Percentiles rank a stretch among this genome's conserved stretches.
phyloP scores from a whole-genome alignment of 1,140 invertebrate species.

The Ephestia elutella region DNA sequence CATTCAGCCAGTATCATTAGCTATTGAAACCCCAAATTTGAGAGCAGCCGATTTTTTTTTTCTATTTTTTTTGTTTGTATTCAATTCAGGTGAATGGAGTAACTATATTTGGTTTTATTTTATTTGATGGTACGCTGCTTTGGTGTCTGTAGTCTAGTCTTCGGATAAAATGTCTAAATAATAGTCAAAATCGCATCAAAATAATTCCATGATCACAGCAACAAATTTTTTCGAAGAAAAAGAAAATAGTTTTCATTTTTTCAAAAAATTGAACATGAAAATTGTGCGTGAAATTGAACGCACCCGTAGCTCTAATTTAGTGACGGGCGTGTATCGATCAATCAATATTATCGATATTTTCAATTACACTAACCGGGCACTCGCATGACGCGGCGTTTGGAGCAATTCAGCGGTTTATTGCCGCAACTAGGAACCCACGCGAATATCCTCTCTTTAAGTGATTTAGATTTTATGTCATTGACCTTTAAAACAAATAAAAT shows the following conservation, averaged over 20 bases:
- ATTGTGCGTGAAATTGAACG: neutral
- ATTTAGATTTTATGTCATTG: constrained; percentile 2
- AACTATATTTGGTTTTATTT: neutral
- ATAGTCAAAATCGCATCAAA: no score
- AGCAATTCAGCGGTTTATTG: constrained; percentile 13
- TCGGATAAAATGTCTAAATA: no score
- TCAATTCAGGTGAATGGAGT: neutral
- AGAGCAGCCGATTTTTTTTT: neutral
- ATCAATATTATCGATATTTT: constrained; percentile 33
- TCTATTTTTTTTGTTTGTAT: neutral
- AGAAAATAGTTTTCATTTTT: no score
- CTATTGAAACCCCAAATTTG: neutral
- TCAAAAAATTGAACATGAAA: neutral
- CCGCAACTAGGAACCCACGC: neutral
- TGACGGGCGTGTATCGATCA: constrained; percentile 22
- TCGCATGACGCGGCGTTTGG: constrained; percentile 3
- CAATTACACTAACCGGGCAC: constrained; percentile 21
- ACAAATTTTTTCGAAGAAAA: no score
- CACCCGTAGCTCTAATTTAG: constrained; percentile 1
- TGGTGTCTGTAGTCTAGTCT: no score
- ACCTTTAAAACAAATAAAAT: constrained; percentile 7
- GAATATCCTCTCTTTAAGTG: neutral
- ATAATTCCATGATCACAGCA: no score
- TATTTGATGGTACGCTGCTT: no score
- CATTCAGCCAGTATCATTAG: neutral